These are phyloP conservation scores for Ceratina australensis DNA, from an alignment of 1,140 invertebrate species.

Conservation along the genomic window DNA sequence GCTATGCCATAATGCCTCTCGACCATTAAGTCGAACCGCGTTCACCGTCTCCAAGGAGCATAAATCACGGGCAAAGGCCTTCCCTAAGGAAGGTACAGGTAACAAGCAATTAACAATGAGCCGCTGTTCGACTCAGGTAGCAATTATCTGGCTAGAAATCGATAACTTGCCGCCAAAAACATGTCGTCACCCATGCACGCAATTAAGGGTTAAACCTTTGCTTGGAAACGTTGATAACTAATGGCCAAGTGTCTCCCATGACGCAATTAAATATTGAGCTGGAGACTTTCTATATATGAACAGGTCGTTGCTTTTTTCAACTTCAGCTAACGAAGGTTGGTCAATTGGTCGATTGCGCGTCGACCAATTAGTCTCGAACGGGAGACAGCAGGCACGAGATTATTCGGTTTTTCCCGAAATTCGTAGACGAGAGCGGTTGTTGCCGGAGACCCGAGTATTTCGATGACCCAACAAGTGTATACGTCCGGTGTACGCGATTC, in stretches of 20 bases:
- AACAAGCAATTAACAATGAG: constrained; percentile 51
- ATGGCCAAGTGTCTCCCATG: not conserved
- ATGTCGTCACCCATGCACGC: not conserved
- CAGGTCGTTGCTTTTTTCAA: no score
- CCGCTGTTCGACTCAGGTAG: constrained; percentile 2
- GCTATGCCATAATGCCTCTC: constrained; percentile 6
- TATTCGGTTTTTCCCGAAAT: constrained; percentile 6
- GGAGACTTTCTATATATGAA: no score
- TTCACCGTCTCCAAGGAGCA: constrained; percentile 12
- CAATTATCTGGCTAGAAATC: constrained; percentile 25
- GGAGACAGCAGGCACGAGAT: not conserved
- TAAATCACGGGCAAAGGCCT: constrained; percentile 37
- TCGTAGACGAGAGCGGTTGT: not conserved
- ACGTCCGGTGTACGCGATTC: constrained; percentile 12
- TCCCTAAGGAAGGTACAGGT: constrained; percentile 20
- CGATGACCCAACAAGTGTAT: constrained; percentile 8
- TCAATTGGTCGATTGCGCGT: no score
- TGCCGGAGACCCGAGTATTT: not conserved
- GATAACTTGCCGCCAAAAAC: constrained; percentile 30
- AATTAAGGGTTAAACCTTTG: constrained; percentile 3
- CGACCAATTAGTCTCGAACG: not conserved
- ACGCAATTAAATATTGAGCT: constrained; percentile 6
- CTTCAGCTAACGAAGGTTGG: no score
- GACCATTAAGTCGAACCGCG: constrained; percentile 32
- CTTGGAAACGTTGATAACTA: constrained; percentile 12